Conservation (phyloP, 2,888 invertebrate species). For the Orchestes rusci region DNA sequence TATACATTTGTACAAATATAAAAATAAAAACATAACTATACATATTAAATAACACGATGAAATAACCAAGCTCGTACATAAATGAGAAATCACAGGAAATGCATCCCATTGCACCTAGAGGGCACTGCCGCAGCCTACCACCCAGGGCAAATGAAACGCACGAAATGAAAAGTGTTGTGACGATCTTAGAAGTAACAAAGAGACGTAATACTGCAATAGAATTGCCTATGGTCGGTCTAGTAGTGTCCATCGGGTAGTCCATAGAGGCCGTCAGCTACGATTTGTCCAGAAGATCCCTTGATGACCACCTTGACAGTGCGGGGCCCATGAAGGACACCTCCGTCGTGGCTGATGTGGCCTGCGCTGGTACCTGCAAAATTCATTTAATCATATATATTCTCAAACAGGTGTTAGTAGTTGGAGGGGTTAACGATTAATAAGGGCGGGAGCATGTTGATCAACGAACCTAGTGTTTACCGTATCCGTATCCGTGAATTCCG, state of each 20-base stretch:
- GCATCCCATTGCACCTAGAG: constrained; percentile 7
- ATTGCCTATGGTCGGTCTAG: constrained; percentile 25
- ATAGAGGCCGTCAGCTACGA: constrained; percentile 40
- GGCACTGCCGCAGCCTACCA: constrained; percentile 22
- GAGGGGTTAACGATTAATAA: background rate
- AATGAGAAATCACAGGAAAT: constrained; percentile 25
- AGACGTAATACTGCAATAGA: constrained; percentile 24
- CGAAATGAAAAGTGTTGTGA: constrained; percentile 19
- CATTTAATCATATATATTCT: background rate
- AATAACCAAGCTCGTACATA: constrained; percentile 25
- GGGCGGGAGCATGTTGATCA: background rate
- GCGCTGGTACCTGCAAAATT: constrained; percentile 17
- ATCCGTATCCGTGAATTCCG: constrained; percentile 22
- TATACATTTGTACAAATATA: constrained; percentile 26
- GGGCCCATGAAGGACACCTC: constrained; percentile 32
- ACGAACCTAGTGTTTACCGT: constrained; percentile 25
- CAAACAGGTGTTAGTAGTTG: background rate
- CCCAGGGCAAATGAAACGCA: constrained; percentile 15
- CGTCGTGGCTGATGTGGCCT: constrained; percentile 26
- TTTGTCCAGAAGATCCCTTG: constrained; percentile 33
- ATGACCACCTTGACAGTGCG: constrained; percentile 34
- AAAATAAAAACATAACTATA: constrained; percentile 24
- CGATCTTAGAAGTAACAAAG: constrained; percentile 21
- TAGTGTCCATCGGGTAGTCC: constrained; percentile 34
- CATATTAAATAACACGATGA: constrained; percentile 26